Evolutionary conservation across 2,888 invertebrate genomes (phyloP), one percentile per base, ranked within the genome.

Genomic region (Volucella zonaria): DNA sequence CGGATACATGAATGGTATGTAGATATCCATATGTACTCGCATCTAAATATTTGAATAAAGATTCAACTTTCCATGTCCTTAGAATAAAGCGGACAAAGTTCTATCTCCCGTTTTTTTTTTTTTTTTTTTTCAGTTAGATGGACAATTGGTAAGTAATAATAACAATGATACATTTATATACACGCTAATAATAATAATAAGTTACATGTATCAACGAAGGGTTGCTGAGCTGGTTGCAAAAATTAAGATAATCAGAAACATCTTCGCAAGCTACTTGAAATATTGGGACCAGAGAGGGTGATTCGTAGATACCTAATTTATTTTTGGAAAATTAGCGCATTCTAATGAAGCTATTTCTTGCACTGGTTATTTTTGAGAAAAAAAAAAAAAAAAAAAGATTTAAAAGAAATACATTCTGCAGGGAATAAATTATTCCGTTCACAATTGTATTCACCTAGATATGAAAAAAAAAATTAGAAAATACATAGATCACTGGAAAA

Each of bases 261-360:
- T 75, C 54, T 61, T 58, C 58, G 18, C 14, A 45, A 51, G 52
- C 45, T 85, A 81, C 81, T 82, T 82, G 62, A 82, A 70, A 56
- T 67, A 61, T 71, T 51, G 43, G 71, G 66, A 56, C 54, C 75
- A 73, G 73, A 68, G 62, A 89, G 89, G 75, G 76, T 77, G 82
- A 82, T 82, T 78, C 86, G 87, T 89, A 90, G 89, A 88, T 89
- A 89, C 87, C 89, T 90, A 90, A 90, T 90, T 90, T 90, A 89
- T 90, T 87, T n/a, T 88, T 88, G 87, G 88, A 88, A 90, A 90
- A 90, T 90, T 90, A 90, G 90, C 88, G 89, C 89, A 88, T 89
- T 90, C 89, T 89, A 88, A 89, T 88, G 81, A 81, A 62, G 47
- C 42, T 76, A 77, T 81, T 77, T 81, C 70, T 67, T 15, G 70